Percentiles rank a stretch among this genome's conserved stretches.
phyloP scores from a whole-genome alignment of 2,797 vertebrate species.

The Rhinichthys osculus region DNA sequence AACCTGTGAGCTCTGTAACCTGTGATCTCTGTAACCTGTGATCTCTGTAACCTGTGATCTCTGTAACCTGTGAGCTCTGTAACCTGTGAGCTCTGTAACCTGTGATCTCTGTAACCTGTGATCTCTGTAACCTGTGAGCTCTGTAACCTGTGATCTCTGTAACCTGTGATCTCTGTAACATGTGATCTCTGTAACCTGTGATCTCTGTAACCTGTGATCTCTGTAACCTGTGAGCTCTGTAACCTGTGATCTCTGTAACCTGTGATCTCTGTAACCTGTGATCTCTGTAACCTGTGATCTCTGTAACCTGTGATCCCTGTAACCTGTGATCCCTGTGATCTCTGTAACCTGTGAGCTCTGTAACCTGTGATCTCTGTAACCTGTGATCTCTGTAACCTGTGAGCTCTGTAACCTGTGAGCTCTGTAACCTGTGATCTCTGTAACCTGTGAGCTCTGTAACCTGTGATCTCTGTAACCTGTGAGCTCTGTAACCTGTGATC shows the following conservation, averaged over 20 bases:
- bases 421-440: conserved; percentile 69
- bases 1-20: conserved; percentile 77
- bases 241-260: conserved; percentile 77
- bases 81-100: conserved; percentile 63
- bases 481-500: conserved; percentile 68
- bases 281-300: conserved; percentile 69
- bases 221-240: conserved; percentile 70
- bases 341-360: no score
- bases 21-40: conserved; percentile 73
- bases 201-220: conserved; percentile 70
- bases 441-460: conserved; percentile 75
- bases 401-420: conserved; percentile 68
- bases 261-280: conserved; percentile 73
- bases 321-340: no score
- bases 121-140: conserved; percentile 69
- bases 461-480: conserved; percentile 76
- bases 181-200: conserved; percentile 73
- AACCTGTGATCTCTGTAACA: conserved; percentile 77
- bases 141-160: conserved; percentile 69
- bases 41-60: conserved; percentile 69
- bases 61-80: conserved; percentile 70
- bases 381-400: no score
- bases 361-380: conserved; percentile 71
- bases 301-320: conserved; percentile 71
- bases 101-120: conserved; percentile 74